Conservation (phyloP, 2,113 vertebrate genomes). For the Pollachius pollachius region DNA sequence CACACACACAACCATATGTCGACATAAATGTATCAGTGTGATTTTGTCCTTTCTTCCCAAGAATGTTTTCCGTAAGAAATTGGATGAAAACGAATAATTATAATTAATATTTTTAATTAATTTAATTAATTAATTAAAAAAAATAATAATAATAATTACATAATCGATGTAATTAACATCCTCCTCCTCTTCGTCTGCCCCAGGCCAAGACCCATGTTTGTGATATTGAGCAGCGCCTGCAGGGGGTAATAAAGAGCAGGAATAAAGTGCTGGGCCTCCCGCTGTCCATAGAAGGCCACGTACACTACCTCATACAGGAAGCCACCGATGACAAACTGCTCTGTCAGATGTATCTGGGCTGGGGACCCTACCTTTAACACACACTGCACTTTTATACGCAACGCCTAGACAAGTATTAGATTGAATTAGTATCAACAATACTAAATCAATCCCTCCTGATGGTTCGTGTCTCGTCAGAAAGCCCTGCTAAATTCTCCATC, state of each 20-base stretch:
- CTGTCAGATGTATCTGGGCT: slow-evolving; percentile 97
- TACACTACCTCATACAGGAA: slow-evolving; percentile 97
- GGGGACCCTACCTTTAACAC: slow-evolving; percentile 91
- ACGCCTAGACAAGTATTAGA: not conserved
- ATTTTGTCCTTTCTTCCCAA: not conserved
- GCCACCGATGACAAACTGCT: slow-evolving; percentile 90
- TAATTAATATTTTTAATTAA: no score
- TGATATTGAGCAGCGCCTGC: slow-evolving; percentile 93
- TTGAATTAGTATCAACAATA: not conserved
- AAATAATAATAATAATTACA: no score
- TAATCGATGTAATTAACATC: not conserved
- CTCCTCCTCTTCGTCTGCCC: slow-evolving; percentile 17
- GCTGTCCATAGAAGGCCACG: slow-evolving; percentile 95
- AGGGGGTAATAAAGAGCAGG: slow-evolving; percentile 94
- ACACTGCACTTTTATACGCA: not conserved
- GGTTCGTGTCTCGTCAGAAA: not conserved
- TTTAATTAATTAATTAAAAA: no score
- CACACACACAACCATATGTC: not conserved
- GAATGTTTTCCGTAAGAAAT: not conserved
- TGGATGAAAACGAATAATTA: no score
- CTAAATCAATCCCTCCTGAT: not conserved
- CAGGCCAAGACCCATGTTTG: slow-evolving; percentile 97
- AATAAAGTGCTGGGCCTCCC: slow-evolving; percentile 95
- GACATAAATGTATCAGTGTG: not conserved
- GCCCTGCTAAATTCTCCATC: not conserved